Evolutionary conservation across 2,113 vertebrate species (phyloP), one percentile per base, ranked within the genome.

Genomic region (Pycnonotus jocosus): DNA sequence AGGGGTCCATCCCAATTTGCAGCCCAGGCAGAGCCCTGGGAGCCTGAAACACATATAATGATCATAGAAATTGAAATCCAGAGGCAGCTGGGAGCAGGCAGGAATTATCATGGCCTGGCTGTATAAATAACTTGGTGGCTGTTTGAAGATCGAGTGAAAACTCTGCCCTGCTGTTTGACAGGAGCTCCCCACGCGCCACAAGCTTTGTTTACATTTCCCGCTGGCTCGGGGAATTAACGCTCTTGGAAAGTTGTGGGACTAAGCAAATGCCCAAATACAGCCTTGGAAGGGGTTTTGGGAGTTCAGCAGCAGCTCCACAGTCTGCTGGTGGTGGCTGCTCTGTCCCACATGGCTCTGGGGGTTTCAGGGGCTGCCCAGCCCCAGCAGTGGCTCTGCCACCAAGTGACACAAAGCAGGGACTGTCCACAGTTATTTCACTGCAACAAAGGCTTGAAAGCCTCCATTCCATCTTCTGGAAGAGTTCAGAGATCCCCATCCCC

Each of bases 181-280:
- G 60, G 9, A 58, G 61, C 15, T 88, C 48, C 60, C 37, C 7
- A 2, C 8, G 19, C 1, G 3, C 70, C 0, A 10, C 74, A 17
- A 54, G 37, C 5, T 33, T 18, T 93, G 95, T 93, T 95, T 95
- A 89, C 66, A 20, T 89, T 95, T 95, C 96, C 92, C 57, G 4
- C 71, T 42, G 76, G 20, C 61, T 45, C 0, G 0, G 87, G 25
- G 61, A 70, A 88, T 74, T 54, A 80, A 86, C 0, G 0, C 38
- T 51, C 70, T 72, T 51, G 37, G 30, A 54, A 77, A 81, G 70
- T 3, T 35, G 65, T 47, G 45, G 25, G 82, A 40, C 0, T n/a
- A 82, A 90, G 79, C 44, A n/a, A 76, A 56, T 27, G 51, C 37
- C 72, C 58, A 53, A 64, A 71, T 8, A 37, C 13, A 68, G 54